Conservation (phyloP, 2,797 vertebrate species). For the Amphiprion clarkii region DNA sequence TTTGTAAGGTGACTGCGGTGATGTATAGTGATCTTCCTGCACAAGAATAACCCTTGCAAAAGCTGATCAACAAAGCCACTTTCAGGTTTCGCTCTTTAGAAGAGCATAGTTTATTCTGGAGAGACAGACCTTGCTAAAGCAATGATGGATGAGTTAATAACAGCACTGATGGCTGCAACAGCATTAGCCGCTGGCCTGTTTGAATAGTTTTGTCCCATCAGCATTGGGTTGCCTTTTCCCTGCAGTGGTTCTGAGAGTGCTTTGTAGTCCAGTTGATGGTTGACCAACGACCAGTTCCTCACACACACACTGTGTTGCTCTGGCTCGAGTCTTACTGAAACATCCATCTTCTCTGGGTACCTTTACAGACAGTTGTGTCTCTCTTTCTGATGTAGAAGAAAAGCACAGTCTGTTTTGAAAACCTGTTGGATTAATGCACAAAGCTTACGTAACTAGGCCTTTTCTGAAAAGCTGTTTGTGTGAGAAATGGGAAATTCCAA, state of each 20-base stretch:
- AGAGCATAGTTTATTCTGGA: slow-evolving; percentile 4
- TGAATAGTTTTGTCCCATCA: slow-evolving; percentile 30
- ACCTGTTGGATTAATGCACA: not conserved
- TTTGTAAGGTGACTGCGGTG: too few species aligned
- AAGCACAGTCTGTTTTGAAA: not conserved
- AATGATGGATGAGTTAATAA: slow-evolving; percentile 58
- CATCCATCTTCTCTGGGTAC: slow-evolving; percentile 39
- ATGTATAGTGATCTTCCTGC: too few species aligned
- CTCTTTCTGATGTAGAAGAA: slow-evolving; percentile 19
- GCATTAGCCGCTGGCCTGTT: slow-evolving; percentile 18
- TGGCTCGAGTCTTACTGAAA: slow-evolving; percentile 30
- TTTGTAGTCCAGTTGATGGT: slow-evolving; percentile 34
- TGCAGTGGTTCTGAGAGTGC: slow-evolving; percentile 20
- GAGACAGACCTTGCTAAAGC: slow-evolving; percentile 11
- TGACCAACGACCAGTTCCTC: slow-evolving; percentile 43
- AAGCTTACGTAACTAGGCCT: not conserved
- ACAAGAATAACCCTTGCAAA: too few species aligned
- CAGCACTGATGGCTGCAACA: slow-evolving; percentile 11
- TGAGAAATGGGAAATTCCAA: not conserved
- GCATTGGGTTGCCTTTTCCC: slow-evolving; percentile 7
- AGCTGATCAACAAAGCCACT: slow-evolving; percentile 12
- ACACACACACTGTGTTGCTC: slow-evolving; percentile 39
- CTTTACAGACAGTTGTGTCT: slow-evolving; percentile 32
- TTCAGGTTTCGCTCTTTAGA: slow-evolving; percentile 17
- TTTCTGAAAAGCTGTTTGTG: not conserved